Percentiles rank a stretch among this genome's conserved stretches.
Conservation (phyloP, 2,888 invertebrate genomes). For the Ophion slaviceki region DNA sequence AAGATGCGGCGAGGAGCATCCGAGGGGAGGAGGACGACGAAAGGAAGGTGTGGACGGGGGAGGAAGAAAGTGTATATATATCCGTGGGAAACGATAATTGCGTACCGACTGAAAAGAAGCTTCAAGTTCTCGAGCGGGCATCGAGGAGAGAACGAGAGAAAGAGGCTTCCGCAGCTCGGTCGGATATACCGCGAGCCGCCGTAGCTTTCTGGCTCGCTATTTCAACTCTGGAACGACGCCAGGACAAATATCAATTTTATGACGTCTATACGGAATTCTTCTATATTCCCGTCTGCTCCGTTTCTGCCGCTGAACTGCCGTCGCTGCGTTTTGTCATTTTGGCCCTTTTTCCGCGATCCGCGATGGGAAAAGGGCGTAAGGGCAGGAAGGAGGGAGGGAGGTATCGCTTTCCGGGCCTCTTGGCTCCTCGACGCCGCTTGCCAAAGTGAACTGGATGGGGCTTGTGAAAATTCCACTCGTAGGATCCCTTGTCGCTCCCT, state of each 20-base stretch:
- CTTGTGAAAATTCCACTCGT: slow-evolving; percentile 46
- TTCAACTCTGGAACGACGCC: slow-evolving; percentile 74
- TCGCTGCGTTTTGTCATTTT: slow-evolving; percentile 49
- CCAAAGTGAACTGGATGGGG: slow-evolving; percentile 62
- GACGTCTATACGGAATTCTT: slow-evolving; percentile 71
- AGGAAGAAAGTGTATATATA: slow-evolving; percentile 45
- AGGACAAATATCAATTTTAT: slow-evolving; percentile 78
- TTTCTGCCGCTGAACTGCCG: slow-evolving; percentile 64
- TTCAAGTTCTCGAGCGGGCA: slow-evolving; percentile 48
- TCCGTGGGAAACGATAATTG: slow-evolving; percentile 67
- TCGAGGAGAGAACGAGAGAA: background rate
- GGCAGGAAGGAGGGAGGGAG: slow-evolving; percentile 5
- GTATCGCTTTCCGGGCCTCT: slow-evolving; percentile 3
- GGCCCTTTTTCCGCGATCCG: slow-evolving; percentile 22
- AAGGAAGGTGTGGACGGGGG: background rate
- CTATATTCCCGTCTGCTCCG: slow-evolving; percentile 64
- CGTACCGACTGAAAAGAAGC: slow-evolving; percentile 64
- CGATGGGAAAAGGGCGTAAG: background rate
- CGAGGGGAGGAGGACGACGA: slow-evolving; percentile 4
- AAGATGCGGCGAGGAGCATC: slow-evolving; percentile 11
- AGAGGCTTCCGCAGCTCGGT: slow-evolving; percentile 30
- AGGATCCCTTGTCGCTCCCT: slow-evolving; percentile 46
- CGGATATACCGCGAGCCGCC: slow-evolving; percentile 13
- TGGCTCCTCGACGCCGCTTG: slow-evolving; percentile 55
- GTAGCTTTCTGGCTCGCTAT: slow-evolving; percentile 69